Evolutionary conservation across 2,888 invertebrate species (phyloP).

Genomic region (Anagyrus pseudococci): DNA sequence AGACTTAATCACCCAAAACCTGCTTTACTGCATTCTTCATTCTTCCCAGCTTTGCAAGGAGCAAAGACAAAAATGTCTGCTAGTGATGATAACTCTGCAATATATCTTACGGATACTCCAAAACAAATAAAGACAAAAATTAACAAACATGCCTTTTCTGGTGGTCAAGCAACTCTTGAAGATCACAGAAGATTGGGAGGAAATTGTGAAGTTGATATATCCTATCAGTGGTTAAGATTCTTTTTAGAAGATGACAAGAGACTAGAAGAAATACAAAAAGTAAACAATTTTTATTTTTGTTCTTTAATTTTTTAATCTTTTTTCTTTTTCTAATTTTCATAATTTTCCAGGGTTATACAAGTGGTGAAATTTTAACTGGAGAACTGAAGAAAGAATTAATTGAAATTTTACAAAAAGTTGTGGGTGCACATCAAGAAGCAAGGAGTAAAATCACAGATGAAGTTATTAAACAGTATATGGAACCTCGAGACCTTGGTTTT

Average conservation of each 20-base stretch:
- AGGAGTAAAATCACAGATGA: constrained; percentile 86
- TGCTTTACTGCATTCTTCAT: constrained; percentile 82
- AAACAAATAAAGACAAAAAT: constrained; percentile 97
- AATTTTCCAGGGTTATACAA: constrained; percentile 73
- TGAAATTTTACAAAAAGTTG: constrained; percentile 77
- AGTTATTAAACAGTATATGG: constrained; percentile 82
- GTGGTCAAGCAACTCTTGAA: constrained; percentile 91
- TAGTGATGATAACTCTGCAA: constrained; percentile 90
- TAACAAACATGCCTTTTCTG: constrained; percentile 97
- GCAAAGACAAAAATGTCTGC: constrained; percentile 99
- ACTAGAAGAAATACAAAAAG: constrained; percentile 76
- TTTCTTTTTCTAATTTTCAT: constrained; percentile 18
- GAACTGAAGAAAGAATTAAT: constrained; percentile 93
- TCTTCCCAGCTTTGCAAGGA: constrained; percentile 94
- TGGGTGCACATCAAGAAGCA: constrained; percentile 82
- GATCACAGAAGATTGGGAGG: constrained; percentile 91
- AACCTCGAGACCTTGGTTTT: constrained; percentile 78
- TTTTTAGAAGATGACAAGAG: constrained; percentile 93
- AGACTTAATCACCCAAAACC: constrained; percentile 88
- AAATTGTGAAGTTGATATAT: constrained; percentile 94
- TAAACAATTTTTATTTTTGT: constrained; percentile 51
- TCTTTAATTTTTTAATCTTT: too few species aligned
- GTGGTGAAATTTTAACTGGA: constrained; percentile 90
- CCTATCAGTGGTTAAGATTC: constrained; percentile 92
- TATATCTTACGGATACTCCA: constrained; percentile 93